A percentile compares a stretch with the other conserved stretches of the same genome.
Conservation (phyloP, 1,140 invertebrate genomes). For the Aethina tumida region DNA sequence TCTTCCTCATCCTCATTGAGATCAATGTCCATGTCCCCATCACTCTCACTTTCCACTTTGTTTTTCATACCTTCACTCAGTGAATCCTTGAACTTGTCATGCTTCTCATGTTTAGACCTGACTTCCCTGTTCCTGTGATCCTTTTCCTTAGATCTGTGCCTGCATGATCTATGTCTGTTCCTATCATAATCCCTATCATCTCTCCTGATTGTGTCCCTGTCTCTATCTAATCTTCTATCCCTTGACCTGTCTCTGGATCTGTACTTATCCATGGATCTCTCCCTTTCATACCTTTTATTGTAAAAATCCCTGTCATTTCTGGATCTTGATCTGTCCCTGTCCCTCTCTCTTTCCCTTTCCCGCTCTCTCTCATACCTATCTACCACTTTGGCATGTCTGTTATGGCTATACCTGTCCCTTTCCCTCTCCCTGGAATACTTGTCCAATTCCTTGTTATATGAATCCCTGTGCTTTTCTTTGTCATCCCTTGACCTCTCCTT, state of each 20-base stretch:
- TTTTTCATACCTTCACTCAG: constrained; percentile 70
- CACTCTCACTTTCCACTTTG: constrained; percentile 48
- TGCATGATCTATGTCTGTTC: constrained; percentile 30
- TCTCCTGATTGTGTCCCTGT: constrained; percentile 25
- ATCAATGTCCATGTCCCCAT: constrained; percentile 48
- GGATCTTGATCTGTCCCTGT: constrained; percentile 19
- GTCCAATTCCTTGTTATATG: constrained; percentile 11
- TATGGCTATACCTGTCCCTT: constrained; percentile 13
- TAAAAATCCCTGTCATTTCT: constrained; percentile 16
- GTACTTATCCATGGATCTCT: constrained; percentile 26
- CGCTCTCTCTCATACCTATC: constrained; percentile 13
- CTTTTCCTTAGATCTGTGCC: constrained; percentile 25
- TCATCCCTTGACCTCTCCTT: constrained; percentile 16
- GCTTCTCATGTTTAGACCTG: constrained; percentile 36
- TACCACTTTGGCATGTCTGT: constrained; percentile 13
- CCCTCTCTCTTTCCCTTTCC: constrained; percentile 15
- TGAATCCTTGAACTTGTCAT: constrained; percentile 69
- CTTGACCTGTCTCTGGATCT: constrained; percentile 27
- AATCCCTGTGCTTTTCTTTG: constrained; percentile 29
- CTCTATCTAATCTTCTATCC: constrained; percentile 33
- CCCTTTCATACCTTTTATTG: constrained; percentile 22
- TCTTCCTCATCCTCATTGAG: constrained; percentile 73
- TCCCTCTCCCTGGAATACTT: constrained; percentile 10
- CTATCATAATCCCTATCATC: constrained; percentile 37
- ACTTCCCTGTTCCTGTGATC: constrained; percentile 30